Base-by-base conservation (phyloP, 2,888 invertebrate genomes). In the Pristionchus mayeri region DNA sequence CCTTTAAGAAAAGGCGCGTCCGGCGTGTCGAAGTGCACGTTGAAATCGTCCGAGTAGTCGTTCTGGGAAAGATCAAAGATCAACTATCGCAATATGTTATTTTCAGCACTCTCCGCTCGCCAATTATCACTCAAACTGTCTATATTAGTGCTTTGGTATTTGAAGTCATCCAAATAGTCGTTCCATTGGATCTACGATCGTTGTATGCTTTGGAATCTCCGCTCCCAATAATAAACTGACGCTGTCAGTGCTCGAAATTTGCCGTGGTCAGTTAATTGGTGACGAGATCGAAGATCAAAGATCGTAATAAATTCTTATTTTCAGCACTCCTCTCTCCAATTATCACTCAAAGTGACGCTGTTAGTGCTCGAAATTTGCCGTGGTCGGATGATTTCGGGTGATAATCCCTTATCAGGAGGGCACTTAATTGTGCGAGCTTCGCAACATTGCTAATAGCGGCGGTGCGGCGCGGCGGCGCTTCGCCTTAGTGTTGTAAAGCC, bases 1-100 rank as follows among this genome's bases (percentile, higher is more conserved):
- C 88, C 88, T 60, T 86, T 85, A 7, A 92, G 84, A 84, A 92
- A 92, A 0, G 91, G 91, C 16, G 92, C 88, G 16, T 85, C 63
- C 4, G 86, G 86, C 21, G 84, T 86, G 54, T 90, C 88, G 63
- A 90, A 90, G 76, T 89, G 89, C 86, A 89, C 86, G 86, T 63
- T 67, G 82, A 82, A 82, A 24, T 82, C 82, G 27, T 82, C 82
- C 11, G 57, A 18, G 67, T 63, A 44, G 30, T 80, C 57, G 24
- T 80, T 80, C 80, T 80, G 40, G 18, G 57, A 80, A 24, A 44
- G 44, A 44, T 44, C 44, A 13, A 44, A 13, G 44, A 13, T 44
- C 7, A 9, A 44, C 6, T 44, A 44, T 13, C 7, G 44, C n/a
- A n/a, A 44, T 44, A 44, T 44, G 44, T 44, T 13, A 9, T 13